These are phyloP conservation scores for Pentalonia nigronervosa DNA, from an alignment of 1,140 invertebrate species.

Conservation along the genomic window DNA sequence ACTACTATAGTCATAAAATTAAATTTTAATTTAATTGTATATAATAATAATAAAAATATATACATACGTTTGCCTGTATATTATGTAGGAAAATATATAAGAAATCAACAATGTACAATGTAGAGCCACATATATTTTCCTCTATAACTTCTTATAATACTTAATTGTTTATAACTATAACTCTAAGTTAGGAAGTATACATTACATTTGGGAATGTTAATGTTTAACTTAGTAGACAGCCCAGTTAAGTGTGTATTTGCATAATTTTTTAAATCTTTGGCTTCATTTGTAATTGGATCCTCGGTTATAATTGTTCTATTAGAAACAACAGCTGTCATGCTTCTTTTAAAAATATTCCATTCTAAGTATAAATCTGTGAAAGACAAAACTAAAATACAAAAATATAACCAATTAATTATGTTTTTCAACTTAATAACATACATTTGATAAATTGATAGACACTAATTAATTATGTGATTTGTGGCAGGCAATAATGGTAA, in stretches of 20 bases:
- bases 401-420: constrained; percentile 61
- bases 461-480: background rate
- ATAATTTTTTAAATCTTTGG: constrained; percentile 60
- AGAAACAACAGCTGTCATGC: constrained; percentile 62
- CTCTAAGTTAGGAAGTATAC: background rate
- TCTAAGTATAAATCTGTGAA: no score
- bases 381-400: constrained; percentile 64
- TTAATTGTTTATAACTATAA: background rate
- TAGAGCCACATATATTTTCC: no score
- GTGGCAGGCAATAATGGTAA: background rate
- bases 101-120: background rate
- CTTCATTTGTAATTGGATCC: constrained; percentile 64
- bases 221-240: constrained; percentile 12
- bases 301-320: constrained; percentile 65
- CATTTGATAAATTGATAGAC: background rate
- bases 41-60: background rate
- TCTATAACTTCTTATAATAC: no score
- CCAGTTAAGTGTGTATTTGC: constrained; percentile 2
- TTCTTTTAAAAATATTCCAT: constrained; percentile 64
- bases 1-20: background rate
- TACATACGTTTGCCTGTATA: background rate
- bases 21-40: background rate
- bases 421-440: background rate
- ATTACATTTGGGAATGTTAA: constrained; percentile 21
- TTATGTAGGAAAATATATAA: background rate